Percentiles rank a stretch among this genome's conserved stretches.
Evolutionary conservation across 1,140 invertebrate genomes (phyloP).

Genomic region (Pygmarrhopalites habei): DNA sequence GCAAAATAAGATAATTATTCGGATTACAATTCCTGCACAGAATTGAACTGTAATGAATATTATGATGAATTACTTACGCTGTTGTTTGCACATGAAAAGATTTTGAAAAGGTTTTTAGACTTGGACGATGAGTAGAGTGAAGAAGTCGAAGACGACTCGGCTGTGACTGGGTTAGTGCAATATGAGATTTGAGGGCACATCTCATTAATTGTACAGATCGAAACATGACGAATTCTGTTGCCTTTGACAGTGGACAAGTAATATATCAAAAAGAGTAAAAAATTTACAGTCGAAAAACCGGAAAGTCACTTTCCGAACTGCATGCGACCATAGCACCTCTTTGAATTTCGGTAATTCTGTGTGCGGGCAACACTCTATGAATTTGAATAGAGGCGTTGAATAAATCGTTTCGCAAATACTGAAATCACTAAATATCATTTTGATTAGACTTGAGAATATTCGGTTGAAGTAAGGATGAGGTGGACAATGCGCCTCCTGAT

Average conservation of each 20-base stretch:
- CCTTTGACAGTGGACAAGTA: not conserved
- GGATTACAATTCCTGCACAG: not conserved
- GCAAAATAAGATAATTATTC: not conserved
- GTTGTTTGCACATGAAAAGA: not conserved
- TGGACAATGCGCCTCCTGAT: too few species aligned
- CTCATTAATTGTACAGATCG: not conserved
- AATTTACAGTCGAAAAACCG: not conserved
- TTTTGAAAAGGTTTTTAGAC: not conserved
- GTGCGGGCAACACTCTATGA: too few species aligned
- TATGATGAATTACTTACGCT: not conserved
- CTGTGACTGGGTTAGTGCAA: not conserved
- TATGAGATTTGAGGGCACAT: not conserved
- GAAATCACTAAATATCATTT: too few species aligned
- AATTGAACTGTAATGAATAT: not conserved
- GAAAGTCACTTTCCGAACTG: too few species aligned
- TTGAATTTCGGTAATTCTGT: too few species aligned
- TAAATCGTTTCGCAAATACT: too few species aligned
- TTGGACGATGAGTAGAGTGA: not conserved
- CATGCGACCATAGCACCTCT: too few species aligned
- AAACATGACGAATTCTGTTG: not conserved
- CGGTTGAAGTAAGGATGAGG: too few species aligned
- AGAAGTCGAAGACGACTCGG: not conserved
- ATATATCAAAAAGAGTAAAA: not conserved
- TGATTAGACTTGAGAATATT: too few species aligned
- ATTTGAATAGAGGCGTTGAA: too few species aligned